These are phyloP conservation scores for Cristatella mucedo DNA, from an alignment of 2,888 invertebrate species.

Conservation along the genomic window DNA sequence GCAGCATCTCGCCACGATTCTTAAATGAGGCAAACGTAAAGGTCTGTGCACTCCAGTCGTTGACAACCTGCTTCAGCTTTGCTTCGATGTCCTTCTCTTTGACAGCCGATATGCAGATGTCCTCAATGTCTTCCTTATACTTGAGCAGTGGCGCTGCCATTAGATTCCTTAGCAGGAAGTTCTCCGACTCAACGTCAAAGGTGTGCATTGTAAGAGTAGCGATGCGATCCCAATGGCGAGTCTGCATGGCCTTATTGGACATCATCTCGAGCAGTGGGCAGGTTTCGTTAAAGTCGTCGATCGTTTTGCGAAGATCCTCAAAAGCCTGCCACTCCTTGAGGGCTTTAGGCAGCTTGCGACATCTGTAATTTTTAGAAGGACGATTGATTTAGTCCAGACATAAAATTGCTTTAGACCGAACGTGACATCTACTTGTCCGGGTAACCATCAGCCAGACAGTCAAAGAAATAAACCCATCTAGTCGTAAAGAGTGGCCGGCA, in stretches of 20 bases:
- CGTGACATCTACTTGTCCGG: no score
- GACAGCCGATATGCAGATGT: conserved; percentile 92
- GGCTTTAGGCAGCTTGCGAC: conserved; percentile 81
- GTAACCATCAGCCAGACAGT: no score
- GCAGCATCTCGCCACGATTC: conserved; percentile 75
- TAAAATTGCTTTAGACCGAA: no score
- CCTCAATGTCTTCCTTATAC: conserved; percentile 93
- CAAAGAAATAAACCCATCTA: no score
- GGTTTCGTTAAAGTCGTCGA: conserved; percentile 94
- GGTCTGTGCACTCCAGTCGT: conserved; percentile 78
- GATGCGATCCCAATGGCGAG: conserved; percentile 86
- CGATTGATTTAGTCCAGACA: no score
- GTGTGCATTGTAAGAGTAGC: conserved; percentile 72
- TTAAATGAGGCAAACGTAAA: conserved; percentile 86
- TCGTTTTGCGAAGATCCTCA: conserved; percentile 82
- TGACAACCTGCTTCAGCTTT: conserved; percentile 77
- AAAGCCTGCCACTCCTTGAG: conserved; percentile 86
- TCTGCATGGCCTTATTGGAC: conserved; percentile 93
- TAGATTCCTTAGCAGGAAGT: conserved; percentile 81
- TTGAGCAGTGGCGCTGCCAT: conserved; percentile 77
- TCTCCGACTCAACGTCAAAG: conserved; percentile 81
- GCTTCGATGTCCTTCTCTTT: conserved; percentile 96
- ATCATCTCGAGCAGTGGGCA: conserved; percentile 84
- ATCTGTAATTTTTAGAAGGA: conserved; percentile 43
- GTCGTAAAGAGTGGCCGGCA: no score